phyloP scores from a whole-genome alignment of 2,888 invertebrate genomes.

The Caenorhabditis zanzibari region DNA sequence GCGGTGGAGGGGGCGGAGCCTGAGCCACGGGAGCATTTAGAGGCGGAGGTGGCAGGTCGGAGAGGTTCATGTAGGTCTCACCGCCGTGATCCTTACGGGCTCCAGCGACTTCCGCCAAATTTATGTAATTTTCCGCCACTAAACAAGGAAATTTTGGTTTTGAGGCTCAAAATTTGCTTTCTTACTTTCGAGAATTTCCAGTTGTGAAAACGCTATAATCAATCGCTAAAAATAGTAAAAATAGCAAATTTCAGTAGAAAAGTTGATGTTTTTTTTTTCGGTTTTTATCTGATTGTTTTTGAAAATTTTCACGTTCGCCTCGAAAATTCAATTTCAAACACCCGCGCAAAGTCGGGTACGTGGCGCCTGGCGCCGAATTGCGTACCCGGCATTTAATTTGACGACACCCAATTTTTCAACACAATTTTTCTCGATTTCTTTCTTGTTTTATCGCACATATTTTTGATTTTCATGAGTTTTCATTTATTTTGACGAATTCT shows the following conservation, averaged over 20 bases:
- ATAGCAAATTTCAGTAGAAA: not conserved
- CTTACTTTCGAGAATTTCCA: constrained; percentile 11
- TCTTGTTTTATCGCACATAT: not conserved
- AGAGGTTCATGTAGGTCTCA: constrained; percentile 14
- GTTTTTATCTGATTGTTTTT: not conserved
- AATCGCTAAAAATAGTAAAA: not conserved
- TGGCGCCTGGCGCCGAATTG: not conserved
- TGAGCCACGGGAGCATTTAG: not conserved
- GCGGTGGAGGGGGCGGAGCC: constrained; percentile 3
- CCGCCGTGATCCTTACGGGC: constrained; percentile 2
- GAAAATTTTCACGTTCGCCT: not conserved
- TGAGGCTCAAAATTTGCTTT: too few species aligned
- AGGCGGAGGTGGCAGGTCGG: not conserved
- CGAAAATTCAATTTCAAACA: too few species aligned
- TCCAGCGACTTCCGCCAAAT: constrained; percentile 8
- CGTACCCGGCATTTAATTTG: constrained; percentile 37
- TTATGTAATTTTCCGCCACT: constrained; percentile 26
- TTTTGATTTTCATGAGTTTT: not conserved
- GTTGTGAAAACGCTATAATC: constrained; percentile 20
- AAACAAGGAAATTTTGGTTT: not conserved
- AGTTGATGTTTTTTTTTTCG: not conserved
- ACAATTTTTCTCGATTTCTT: not conserved
- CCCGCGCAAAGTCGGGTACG: too few species aligned
- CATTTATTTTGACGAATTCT: not conserved
- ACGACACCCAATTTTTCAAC: constrained; percentile 26